Conservation (phyloP, 1,140 invertebrate species). For the Tetragnatha versicolor region DNA sequence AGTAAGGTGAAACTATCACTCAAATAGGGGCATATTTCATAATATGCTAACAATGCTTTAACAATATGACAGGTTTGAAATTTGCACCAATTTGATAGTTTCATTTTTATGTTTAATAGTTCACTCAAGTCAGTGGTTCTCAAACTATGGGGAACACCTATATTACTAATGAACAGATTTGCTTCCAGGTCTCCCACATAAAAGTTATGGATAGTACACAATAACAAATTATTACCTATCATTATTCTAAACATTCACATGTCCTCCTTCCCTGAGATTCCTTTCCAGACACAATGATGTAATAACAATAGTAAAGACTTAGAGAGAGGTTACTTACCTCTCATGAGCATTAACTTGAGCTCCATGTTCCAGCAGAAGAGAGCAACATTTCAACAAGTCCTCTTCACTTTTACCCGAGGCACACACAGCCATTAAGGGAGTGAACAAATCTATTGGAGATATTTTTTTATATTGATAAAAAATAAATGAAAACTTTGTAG, state of each 20-base stretch:
- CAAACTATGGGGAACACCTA: too few species aligned
- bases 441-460: conserved; percentile 64
- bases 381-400: conserved; percentile 64
- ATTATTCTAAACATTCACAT: background rate
- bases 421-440: conserved; percentile 68
- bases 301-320: conserved; percentile 14
- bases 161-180: too few species aligned
- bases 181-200: too few species aligned
- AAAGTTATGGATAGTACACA: background rate
- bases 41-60: too few species aligned
- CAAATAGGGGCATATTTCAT: too few species aligned
- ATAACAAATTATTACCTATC: background rate
- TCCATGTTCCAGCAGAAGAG: conserved; percentile 63
- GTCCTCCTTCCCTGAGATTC: background rate
- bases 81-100: too few species aligned
- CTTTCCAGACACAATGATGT: background rate
- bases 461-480: background rate
- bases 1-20: too few species aligned
- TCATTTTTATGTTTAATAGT: too few species aligned
- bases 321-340: conserved; percentile 65
- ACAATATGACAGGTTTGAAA: too few species aligned
- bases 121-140: too few species aligned
- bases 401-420: conserved; percentile 61
- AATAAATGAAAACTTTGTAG: background rate
- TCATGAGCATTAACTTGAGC: conserved; percentile 66